Evolutionary conservation across 2,797 vertebrate species (phyloP), one percentile per base, ranked within the genome.

Genomic region (Mormyrops boulengeri): DNA sequence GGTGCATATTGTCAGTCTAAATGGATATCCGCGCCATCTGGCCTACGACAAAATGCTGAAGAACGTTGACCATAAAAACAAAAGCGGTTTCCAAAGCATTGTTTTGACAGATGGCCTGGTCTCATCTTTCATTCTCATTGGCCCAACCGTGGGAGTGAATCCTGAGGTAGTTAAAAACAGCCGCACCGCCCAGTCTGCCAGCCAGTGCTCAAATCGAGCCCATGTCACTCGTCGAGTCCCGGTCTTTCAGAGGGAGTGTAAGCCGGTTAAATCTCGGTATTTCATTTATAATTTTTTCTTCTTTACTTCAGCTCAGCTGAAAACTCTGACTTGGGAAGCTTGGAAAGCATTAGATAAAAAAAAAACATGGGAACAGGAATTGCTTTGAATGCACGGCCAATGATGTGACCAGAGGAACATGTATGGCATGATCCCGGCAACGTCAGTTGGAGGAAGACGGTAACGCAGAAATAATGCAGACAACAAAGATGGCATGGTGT

Each of bases 1-100:
- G 69, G 85, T 87, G 89, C 90, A 89, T 92, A 89, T 90, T 90
- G 86, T 89, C 88, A 88, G 82, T 50, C 87, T 90, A 88, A 88
- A 85, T 90, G 91, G 88, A 85, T 53, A 84, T n/a, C 55, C 22
- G 26, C 8, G 26, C 38, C n/a, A 77, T 73, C 87, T 66, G 60
- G 49, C 14, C 30, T 7, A 19, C 62, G 12, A 41, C 34, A 85
- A 73, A 77, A 38, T 44, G 7, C 49, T 17, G 62, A 88, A 53
- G 47, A 69, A 52, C 47, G 44, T 41, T 87, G 60, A 69, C 30
- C 47, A 47, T 87, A 66, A 30, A 69, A 77, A 50, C 47, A 38
- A 87, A 69, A 87, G 44, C 55, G 44, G 14, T 52, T 38, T 22
- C 19, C 41, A 34, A 22, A 50, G 26, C 53, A 17, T 62, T 38